Conservation (phyloP, 2,888 invertebrate genomes). For the Rotaria sp. region DNA sequence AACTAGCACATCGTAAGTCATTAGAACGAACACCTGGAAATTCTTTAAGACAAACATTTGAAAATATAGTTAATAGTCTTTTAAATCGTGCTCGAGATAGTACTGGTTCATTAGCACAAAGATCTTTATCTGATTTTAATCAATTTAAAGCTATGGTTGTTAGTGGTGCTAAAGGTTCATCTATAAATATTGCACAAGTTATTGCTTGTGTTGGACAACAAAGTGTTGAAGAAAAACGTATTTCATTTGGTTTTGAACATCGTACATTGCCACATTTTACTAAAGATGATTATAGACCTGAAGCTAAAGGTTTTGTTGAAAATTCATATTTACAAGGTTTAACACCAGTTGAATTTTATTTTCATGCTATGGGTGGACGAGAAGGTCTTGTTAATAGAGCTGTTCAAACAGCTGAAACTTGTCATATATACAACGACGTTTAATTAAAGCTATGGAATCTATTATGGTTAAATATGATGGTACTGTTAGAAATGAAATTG, state of each 20-base stretch:
- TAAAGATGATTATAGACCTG: slow-evolving; percentile 99
- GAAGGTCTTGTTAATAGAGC: slow-evolving; percentile 99
- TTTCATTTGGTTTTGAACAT: slow-evolving; percentile 97
- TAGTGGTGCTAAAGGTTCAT: slow-evolving; percentile 96
- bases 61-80: slow-evolving; percentile 92
- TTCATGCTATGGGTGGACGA: slow-evolving; percentile 99
- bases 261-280: slow-evolving; percentile 97
- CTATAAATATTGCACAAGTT: slow-evolving; percentile 99
- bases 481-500: slow-evolving; percentile 75
- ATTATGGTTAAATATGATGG: slow-evolving; percentile 81
- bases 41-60: slow-evolving; percentile 94
- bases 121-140: slow-evolving; percentile 95
- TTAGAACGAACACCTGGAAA: slow-evolving; percentile 97
- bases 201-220: slow-evolving; percentile 99
- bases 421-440: slow-evolving; percentile 95
- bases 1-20: slow-evolving; percentile 98
- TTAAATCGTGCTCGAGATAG: slow-evolving; percentile 99
- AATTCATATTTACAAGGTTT: slow-evolving; percentile 98
- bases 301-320: slow-evolving; percentile 97
- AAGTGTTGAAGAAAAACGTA: slow-evolving; percentile 99
- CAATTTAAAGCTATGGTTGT: slow-evolving; percentile 99
- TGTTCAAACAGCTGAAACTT: slow-evolving; percentile 97
- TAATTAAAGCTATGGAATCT: slow-evolving; percentile 99
- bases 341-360: slow-evolving; percentile 97
- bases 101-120: slow-evolving; percentile 97